Percentiles rank a stretch among this genome's conserved stretches.
Conservation (phyloP, 2,113 vertebrate species). For the Xiphorhynchus elegans region DNA sequence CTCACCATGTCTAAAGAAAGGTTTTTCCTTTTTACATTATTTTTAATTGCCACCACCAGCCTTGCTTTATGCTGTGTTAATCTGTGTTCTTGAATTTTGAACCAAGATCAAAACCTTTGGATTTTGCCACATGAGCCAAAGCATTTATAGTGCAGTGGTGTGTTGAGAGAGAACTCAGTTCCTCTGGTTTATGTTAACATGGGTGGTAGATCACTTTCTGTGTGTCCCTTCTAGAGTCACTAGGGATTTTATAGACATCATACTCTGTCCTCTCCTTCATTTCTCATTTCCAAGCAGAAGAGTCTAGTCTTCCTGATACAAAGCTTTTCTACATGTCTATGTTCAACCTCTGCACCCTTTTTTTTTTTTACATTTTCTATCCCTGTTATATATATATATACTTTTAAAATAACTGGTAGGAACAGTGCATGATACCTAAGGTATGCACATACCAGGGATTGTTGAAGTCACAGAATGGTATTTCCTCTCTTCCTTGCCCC, state of each 20-base stretch:
- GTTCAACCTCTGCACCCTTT: not conserved
- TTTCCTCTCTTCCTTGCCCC: not conserved
- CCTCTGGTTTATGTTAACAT: accelerated
- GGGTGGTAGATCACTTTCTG: not conserved
- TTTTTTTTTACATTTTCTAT: not conserved
- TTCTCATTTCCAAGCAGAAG: not conserved
- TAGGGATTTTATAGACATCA: not conserved
- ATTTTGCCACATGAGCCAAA: not conserved
- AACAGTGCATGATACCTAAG: not conserved
- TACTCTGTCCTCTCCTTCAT: not conserved
- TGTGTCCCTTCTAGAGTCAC: not conserved
- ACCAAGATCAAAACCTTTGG: not conserved
- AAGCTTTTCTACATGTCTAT: not conserved
- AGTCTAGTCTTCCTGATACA: not conserved
- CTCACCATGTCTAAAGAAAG: not conserved
- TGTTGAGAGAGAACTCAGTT: not conserved
- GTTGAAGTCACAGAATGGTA: not conserved
- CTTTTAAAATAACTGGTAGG: not conserved
- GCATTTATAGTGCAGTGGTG: not conserved
- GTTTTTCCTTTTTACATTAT: not conserved
- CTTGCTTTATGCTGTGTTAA: not conserved
- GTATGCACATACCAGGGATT: not conserved
- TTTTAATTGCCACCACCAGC: not conserved
- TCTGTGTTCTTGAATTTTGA: not conserved
- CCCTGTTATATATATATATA: too few species aligned